Evolutionary conservation across 2,113 vertebrate species (phyloP), one percentile per base, ranked within the genome.

Genomic region (Tetrax tetrax): DNA sequence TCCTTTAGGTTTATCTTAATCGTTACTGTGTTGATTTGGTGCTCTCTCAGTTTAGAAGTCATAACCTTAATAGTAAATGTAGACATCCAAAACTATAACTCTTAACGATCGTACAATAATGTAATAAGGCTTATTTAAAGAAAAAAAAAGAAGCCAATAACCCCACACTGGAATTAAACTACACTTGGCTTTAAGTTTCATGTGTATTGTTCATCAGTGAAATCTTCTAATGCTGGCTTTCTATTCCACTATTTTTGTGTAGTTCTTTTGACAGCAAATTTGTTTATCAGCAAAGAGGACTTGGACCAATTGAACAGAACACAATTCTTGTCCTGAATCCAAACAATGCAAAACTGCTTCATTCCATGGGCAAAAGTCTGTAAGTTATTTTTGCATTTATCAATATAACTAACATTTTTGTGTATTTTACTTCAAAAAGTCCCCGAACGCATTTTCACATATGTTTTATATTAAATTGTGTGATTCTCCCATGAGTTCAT

Each of bases 291-390:
- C 98, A 99, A 97, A 98, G 97, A 97, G 98, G 98, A 60, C 98
- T 99, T 13, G 99, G 99, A 74, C 98, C 99, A 14, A 99, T 99
- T 95, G 98, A 99, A 97, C 99, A 99, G 93, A 98, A 98, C 68
- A 99, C 99, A 17, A 98, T 99, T 96, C 95, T 99, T 96, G 98
- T 99, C 57, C 95, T 99, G 78, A 98, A 99, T 89, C 98, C 98
- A 60, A 98, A 88, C 83, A 98, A 92, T 93, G 99, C 99, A 83
- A 96, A 95, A 38, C 93, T 99, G 47, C 98, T 99, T 71, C 98
- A 96, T 89, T 99, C 99, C 43, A 98, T 97, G 17, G 99, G 99
- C 59, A 98, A 98, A 97, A 99, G 98, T 97, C 98, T 99, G 99
- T 99, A 97, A 98, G 99, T 96, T 70, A 28, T 88, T 71, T 77